These are phyloP conservation scores for Phoebastria nigripes DNA, from an alignment of 2,797 vertebrate genomes.

Conservation along the genomic window DNA sequence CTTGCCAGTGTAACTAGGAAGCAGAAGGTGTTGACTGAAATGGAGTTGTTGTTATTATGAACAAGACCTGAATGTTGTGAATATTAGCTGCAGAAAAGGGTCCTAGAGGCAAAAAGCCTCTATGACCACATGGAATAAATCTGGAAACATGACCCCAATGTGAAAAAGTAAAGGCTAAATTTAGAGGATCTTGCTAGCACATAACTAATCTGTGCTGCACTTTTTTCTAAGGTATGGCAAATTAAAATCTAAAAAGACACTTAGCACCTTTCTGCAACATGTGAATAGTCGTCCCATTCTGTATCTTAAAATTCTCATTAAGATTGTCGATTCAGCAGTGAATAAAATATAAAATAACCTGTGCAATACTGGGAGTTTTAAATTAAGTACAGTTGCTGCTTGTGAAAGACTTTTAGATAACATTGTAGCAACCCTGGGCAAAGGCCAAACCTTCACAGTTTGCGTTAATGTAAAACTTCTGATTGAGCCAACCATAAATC, in stretches of 20 bases:
- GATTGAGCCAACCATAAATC: background rate
- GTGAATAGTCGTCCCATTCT: background rate
- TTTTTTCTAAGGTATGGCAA: background rate
- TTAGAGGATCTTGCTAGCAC: background rate
- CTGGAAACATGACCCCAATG: background rate
- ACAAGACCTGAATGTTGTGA: background rate
- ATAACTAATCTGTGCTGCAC: background rate
- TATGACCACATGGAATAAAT: background rate
- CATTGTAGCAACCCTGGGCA: background rate
- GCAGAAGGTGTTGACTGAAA: background rate
- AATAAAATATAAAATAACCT: background rate
- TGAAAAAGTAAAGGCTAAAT: background rate
- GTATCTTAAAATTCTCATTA: slow-evolving; percentile 26
- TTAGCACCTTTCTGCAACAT: background rate
- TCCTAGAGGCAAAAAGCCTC: background rate
- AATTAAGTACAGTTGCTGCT: background rate
- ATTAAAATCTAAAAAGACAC: slow-evolving; percentile 3
- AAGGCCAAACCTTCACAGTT: background rate
- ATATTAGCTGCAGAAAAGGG: background rate
- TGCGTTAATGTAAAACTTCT: background rate
- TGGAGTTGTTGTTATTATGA: background rate
- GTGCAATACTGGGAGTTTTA: background rate
- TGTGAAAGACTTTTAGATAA: slow-evolving; percentile 13
- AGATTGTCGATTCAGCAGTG: background rate
- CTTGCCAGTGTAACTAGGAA: background rate